Evolutionary conservation across 2,797 vertebrate genomes (phyloP).

Genomic region (Liasis olivaceus): DNA sequence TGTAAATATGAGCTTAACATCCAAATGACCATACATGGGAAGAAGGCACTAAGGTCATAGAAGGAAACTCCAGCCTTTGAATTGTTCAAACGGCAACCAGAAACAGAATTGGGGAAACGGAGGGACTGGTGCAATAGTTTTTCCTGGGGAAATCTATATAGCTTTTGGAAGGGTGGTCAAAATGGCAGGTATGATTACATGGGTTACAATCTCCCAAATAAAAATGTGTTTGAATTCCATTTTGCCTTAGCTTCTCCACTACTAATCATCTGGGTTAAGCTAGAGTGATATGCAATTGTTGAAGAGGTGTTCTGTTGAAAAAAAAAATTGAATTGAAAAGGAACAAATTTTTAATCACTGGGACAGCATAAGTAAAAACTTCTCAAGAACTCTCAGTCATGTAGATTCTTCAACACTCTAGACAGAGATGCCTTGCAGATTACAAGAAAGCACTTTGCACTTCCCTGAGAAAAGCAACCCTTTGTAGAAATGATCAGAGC

Average conservation of each 20-base stretch:
- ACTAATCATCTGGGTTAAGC: not conserved
- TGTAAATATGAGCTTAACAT: not conserved
- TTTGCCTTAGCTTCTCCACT: not conserved
- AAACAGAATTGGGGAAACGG: not conserved
- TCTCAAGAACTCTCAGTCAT: not conserved
- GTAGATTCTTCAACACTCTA: not conserved
- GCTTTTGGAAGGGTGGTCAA: not conserved
- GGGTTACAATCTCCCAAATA: not conserved
- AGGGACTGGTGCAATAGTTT: too few relatives aligned
- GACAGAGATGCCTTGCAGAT: not conserved
- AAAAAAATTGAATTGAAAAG: not conserved
- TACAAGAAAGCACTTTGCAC: not conserved
- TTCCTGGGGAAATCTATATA: not conserved
- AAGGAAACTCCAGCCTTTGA: not conserved
- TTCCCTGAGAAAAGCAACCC: not conserved
- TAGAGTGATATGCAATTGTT: not conserved
- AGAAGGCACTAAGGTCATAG: not conserved
- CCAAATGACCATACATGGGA: not conserved
- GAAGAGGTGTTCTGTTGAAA: not conserved
- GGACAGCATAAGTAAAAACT: not conserved
- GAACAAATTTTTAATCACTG: not conserved
- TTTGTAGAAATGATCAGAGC: not conserved
- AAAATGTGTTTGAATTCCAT: not conserved
- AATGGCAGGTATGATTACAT: not conserved
- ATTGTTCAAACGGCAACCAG: not conserved